These are phyloP conservation scores for Oncorhynchus kisutch DNA, from an alignment of 2,113 vertebrate genomes.

Conservation along the genomic window DNA sequence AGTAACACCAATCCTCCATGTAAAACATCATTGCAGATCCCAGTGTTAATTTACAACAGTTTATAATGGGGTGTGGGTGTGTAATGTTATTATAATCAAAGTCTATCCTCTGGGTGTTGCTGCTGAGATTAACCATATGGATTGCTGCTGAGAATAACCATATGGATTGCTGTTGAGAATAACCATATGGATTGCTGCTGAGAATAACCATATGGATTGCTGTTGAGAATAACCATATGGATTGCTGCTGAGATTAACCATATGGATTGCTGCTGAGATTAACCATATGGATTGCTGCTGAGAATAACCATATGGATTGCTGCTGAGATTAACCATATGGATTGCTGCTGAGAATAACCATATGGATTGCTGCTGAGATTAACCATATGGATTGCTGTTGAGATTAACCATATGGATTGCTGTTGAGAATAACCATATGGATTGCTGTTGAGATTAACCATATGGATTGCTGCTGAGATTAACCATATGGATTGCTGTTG, in stretches of 20 bases:
- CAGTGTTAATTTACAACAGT: too few species aligned
- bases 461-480: not conserved
- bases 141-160: slow-evolving; percentile 22
- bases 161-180: not conserved
- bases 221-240: not conserved
- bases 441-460: slow-evolving; percentile 21
- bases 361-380: not conserved
- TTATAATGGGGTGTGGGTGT: not conserved
- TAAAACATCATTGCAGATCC: slow-evolving; percentile 31
- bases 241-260: slow-evolving; percentile 22
- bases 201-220: slow-evolving; percentile 28
- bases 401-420: slow-evolving; percentile 28
- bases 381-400: not conserved
- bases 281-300: not conserved
- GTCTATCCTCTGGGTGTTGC: slow-evolving; percentile 15
- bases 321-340: not conserved
- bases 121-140: not conserved
- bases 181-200: not conserved
- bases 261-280: not conserved
- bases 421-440: not conserved
- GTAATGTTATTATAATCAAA: slow-evolving; percentile 13
- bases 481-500: not conserved
- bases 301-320: slow-evolving; percentile 28
- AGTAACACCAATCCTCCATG: slow-evolving; percentile 13
- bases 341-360: slow-evolving; percentile 22